Evolutionary conservation across 1,140 invertebrate species (phyloP).

Genomic region (Theocolax elegans): DNA sequence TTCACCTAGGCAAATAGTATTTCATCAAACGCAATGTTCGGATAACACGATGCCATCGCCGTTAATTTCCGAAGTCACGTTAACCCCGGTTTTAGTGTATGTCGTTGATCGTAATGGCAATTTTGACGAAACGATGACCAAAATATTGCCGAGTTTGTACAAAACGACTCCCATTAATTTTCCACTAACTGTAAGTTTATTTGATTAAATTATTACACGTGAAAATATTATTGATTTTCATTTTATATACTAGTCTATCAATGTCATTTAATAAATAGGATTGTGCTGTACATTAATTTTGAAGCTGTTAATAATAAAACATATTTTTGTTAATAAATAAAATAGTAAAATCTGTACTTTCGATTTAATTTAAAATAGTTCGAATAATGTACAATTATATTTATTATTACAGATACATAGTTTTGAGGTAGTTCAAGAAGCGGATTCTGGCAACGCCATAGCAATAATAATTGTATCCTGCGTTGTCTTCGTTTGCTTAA

Average conservation of each 20-base stretch:
- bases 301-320: too few relatives aligned
- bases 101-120: slow-evolving; percentile 57
- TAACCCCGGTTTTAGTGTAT: slow-evolving; percentile 56
- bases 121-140: slow-evolving; percentile 58
- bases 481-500: slow-evolving; percentile 68
- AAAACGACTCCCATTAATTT: slow-evolving; percentile 44
- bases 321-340: too few relatives aligned
- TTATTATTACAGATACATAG: slow-evolving; percentile 57
- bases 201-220: neutral
- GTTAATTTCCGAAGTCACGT: slow-evolving; percentile 16
- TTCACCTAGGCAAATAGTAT: slow-evolving; percentile 52
- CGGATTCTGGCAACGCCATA: slow-evolving; percentile 65
- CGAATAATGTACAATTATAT: neutral
- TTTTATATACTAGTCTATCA: too few relatives aligned
- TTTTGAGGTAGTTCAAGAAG: slow-evolving; percentile 61
- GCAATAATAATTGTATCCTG: slow-evolving; percentile 68
- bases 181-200: slow-evolving; percentile 47
- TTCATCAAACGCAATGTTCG: slow-evolving; percentile 55
- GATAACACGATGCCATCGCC: slow-evolving; percentile 17
- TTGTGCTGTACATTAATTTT: too few relatives aligned
- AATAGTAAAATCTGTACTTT: neutral
- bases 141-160: slow-evolving; percentile 57
- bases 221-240: too few relatives aligned
- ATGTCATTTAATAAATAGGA: too few relatives aligned
- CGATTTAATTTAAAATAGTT: neutral